These are phyloP conservation scores for Oreonectes daqikongensis DNA, from an alignment of 2,797 vertebrate genomes.

Conservation along the genomic window DNA sequence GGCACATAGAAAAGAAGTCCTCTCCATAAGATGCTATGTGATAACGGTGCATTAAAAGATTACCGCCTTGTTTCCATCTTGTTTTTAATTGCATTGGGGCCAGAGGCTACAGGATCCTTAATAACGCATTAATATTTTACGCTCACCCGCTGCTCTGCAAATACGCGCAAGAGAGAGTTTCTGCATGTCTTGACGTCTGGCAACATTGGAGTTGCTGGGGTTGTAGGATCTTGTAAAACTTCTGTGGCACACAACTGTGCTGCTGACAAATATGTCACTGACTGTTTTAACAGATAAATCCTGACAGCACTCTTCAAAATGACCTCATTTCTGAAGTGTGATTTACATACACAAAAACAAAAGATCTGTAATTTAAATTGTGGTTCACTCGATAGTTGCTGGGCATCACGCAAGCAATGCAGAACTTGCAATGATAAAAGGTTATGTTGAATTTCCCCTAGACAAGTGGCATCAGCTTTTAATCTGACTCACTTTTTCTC, in stretches of 20 bases:
- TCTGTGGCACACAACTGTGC: background rate
- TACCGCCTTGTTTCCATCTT: constrained; percentile 42
- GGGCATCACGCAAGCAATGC: background rate
- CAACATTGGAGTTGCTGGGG: background rate
- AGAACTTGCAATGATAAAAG: background rate
- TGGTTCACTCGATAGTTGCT: background rate
- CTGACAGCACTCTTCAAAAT: background rate
- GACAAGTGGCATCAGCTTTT: background rate
- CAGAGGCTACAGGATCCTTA: constrained; percentile 45
- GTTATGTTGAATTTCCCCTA: background rate
- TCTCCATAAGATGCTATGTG: constrained; percentile 49
- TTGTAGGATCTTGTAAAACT: background rate
- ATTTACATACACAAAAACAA: constrained; percentile 11
- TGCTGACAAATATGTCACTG: background rate
- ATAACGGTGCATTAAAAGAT: constrained; percentile 51
- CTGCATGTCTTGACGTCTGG: constrained; percentile 5
- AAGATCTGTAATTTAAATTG: constrained; percentile 21
- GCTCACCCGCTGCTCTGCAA: constrained; percentile 9
- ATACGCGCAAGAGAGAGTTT: constrained; percentile 36
- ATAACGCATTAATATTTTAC: constrained; percentile 51
- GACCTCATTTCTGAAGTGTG: constrained; percentile 21
- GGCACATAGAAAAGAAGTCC: constrained; percentile 52
- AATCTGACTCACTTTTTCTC: background rate
- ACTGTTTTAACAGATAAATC: constrained; percentile 7
- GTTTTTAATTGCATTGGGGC: constrained; percentile 44